phyloP scores from a whole-genome alignment of 2,888 invertebrate species.

The Pachymerium ferrugineum region DNA sequence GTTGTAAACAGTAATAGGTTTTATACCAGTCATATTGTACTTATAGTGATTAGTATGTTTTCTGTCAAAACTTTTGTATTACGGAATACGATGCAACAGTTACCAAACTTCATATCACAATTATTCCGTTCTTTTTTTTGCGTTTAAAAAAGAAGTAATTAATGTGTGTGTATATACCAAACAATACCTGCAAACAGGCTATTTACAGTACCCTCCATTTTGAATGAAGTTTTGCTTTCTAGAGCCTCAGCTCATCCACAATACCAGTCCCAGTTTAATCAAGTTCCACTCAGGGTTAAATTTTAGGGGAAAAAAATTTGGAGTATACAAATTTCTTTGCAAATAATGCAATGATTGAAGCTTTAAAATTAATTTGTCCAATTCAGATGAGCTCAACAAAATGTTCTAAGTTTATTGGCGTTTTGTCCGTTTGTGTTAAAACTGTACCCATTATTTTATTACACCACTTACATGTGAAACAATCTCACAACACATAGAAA shows the following conservation, averaged over 20 bases:
- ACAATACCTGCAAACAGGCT: constrained; percentile 17
- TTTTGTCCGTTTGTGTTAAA: no score
- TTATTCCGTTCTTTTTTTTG: neutral
- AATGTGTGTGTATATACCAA: neutral
- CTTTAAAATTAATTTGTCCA: no score
- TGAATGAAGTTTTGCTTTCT: neutral
- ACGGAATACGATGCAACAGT: neutral
- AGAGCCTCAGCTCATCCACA: neutral
- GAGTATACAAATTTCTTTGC: neutral
- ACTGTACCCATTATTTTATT: neutral
- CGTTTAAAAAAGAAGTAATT: neutral
- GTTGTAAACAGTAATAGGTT: constrained; percentile 25
- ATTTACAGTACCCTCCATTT: constrained; percentile 25
- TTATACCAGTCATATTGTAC: constrained; percentile 25
- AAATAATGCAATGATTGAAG: no score
- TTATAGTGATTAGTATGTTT: constrained; percentile 19
- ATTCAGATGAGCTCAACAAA: no score
- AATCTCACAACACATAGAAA: constrained; percentile 1
- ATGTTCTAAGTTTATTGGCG: no score
- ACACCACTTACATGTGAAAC: neutral
- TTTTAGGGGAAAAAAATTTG: constrained; percentile 4
- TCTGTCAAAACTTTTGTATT: constrained; percentile 21
- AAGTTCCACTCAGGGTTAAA: constrained; percentile 13
- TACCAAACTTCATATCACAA: neutral
- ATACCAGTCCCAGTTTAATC: neutral